Evolutionary conservation across 2,888 invertebrate species (phyloP), one percentile per base, ranked within the genome.

Genomic region (Cheilosia variabilis): DNA sequence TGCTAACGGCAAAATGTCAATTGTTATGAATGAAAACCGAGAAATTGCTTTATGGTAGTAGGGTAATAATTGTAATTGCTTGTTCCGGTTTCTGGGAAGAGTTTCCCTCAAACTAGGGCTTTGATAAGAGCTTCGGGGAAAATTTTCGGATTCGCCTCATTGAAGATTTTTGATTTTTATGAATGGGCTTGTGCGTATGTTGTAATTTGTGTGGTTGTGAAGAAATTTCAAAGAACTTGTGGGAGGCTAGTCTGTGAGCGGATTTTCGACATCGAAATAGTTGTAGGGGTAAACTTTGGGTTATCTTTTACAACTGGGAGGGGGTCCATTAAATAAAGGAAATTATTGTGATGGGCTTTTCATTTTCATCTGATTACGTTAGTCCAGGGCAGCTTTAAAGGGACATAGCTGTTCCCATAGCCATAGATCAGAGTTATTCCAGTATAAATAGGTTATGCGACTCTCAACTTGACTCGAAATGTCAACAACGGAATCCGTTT

Each of bases 61-160:
- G 63, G 9, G 45, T 22, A n/a, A 43, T 34, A n/a, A 22, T 22
- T 37, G 41, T 22, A 19, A 31, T 27, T 63, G 78, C 63, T 73
- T 52, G 83, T 43, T 73, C 68, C 63, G 73, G 78, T 73, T 83
- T 78, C 78, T 57, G 62, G 62, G 78, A 73, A 83, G 58, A 73
- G 27, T 73, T 37, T 62, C 63, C 19, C 37, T 41, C 34, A 73
- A 78, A 73, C 73, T 69, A 73, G 72, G 57, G 58, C 73, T 55
- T 37, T 62, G 82, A 83, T 83, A 83, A 62, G 37, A 37, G 62
- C n/a, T 83, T 83, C 72, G 34, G 41, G 43, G 82, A 57, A 83
- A 77, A 50, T 55, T 34, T 55, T 77, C 72, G 57, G 77, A 62
- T 83, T 43, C 43, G 24, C 13, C 72, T 77, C 47, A 77, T 77